Percentiles rank a stretch among this genome's conserved stretches.
phyloP scores from a whole-genome alignment of 2,888 invertebrate genomes.

The Beris chalybata region DNA sequence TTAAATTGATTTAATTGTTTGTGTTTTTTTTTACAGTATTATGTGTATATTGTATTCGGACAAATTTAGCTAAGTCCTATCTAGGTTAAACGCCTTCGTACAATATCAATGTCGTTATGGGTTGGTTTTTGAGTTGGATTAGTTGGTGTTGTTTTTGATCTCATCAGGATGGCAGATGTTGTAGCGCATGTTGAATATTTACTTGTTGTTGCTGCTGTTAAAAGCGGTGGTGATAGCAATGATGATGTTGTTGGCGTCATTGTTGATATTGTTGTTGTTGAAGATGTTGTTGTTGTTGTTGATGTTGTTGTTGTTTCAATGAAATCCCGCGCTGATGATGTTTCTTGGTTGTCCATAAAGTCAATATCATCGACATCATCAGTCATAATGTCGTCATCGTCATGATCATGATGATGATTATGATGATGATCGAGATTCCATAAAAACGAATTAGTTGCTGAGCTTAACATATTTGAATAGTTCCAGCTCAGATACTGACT shows the following conservation, averaged over 20 bases:
- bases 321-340: conserved; percentile 4
- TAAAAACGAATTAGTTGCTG: conserved; percentile 43
- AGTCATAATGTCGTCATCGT: conserved; percentile 33
- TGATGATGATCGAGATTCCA: conserved; percentile 48
- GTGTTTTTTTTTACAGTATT: conserved; percentile 5
- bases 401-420: conserved; percentile 37
- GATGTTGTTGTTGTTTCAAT: conserved; percentile 20
- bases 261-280: neutral
- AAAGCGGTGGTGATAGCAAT: neutral
- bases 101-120: conserved; percentile 28
- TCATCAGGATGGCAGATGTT: conserved; percentile 24
- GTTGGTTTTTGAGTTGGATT: conserved; percentile 3
- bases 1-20: neutral
- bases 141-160: conserved; percentile 30
- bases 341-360: conserved; percentile 8
- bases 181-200: conserved; percentile 11
- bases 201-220: conserved; percentile 15
- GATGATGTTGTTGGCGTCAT: neutral
- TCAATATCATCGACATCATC: conserved; percentile 37
- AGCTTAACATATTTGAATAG: conserved; percentile 48
- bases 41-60: conserved; percentile 15
- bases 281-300: conserved; percentile 29
- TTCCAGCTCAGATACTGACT: conserved; percentile 55
- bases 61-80: conserved; percentile 15
- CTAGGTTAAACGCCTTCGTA: conserved; percentile 33